Conservation (phyloP, 1,140 invertebrate species). For the Drosophila tani region DNA sequence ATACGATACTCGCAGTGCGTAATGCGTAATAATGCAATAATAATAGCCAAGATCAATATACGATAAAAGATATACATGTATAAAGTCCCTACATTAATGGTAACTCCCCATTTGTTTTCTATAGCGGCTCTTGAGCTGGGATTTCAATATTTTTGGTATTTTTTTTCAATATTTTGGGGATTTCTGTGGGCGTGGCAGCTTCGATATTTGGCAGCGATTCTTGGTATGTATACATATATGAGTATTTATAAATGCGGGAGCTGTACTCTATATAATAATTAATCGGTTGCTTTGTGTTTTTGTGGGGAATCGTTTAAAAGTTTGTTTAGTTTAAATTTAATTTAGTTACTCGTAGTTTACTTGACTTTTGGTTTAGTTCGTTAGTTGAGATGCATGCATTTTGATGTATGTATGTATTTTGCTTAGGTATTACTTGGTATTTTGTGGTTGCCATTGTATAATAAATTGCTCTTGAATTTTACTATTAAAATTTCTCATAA, state of each 20-base stretch:
- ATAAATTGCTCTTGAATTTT: slow-evolving; percentile 81
- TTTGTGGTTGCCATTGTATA: slow-evolving; percentile 55
- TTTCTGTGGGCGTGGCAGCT: slow-evolving; percentile 64
- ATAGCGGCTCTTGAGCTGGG: slow-evolving; percentile 40
- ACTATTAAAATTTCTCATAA: slow-evolving; percentile 77
- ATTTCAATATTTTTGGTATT: slow-evolving; percentile 3
- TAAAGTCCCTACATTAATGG: slow-evolving; percentile 41
- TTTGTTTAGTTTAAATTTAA: slow-evolving; percentile 36
- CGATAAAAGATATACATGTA: slow-evolving; percentile 53
- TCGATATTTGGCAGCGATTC: slow-evolving; percentile 69
- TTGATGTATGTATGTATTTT: slow-evolving; percentile 43
- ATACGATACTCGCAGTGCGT: slow-evolving; percentile 53
- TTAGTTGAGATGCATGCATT: slow-evolving; percentile 62
- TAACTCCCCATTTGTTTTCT: slow-evolving; percentile 38
- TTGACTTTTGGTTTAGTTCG: slow-evolving; percentile 36
- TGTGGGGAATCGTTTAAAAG: slow-evolving; percentile 59
- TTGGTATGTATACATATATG: slow-evolving; percentile 55
- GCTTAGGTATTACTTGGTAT: slow-evolving; percentile 45
- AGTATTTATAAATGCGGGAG: slow-evolving; percentile 40
- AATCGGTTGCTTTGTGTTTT: slow-evolving; percentile 15
- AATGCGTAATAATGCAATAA: slow-evolving; percentile 81
- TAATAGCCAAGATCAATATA: slow-evolving; percentile 70
- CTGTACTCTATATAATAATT: slow-evolving; percentile 42
- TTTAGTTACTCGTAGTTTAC: slow-evolving; percentile 41
- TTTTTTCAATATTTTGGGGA: slow-evolving; percentile 10